Percentiles rank a stretch among this genome's conserved stretches.
These are phyloP conservation scores for Formica exsecta DNA, from an alignment of 1,140 invertebrate species.

Conservation along the genomic window DNA sequence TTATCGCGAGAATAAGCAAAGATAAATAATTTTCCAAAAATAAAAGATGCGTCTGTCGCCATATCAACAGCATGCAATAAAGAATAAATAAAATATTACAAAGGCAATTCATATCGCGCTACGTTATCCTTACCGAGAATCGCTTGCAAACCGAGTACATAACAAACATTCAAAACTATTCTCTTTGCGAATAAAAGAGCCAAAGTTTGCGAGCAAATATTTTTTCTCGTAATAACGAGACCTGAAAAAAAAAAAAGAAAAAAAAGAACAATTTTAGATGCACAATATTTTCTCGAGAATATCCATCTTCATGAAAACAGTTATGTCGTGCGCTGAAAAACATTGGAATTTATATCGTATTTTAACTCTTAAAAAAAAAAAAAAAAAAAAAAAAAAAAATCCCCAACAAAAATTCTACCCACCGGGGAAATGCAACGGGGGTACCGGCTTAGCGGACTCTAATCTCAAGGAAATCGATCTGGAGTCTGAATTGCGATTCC, in stretches of 20 bases:
- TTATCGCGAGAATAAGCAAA: neutral
- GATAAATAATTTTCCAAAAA: neutral
- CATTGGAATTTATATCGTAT: slow-evolving; percentile 52
- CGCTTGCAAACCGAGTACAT: neutral
- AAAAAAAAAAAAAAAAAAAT: slow-evolving; percentile 61
- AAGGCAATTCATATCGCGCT: slow-evolving; percentile 14
- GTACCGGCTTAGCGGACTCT: slow-evolving; percentile 41
- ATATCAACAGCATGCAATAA: neutral
- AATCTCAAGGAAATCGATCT: slow-evolving; percentile 71
- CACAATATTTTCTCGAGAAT: neutral
- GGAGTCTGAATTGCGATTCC: slow-evolving; percentile 32
- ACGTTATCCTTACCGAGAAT: slow-evolving; percentile 3
- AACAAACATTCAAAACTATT: neutral
- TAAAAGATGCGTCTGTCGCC: neutral
- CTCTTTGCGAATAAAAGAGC: neutral
- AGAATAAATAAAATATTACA: neutral
- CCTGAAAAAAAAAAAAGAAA: neutral
- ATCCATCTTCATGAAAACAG: slow-evolving; percentile 20
- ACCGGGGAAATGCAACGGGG: slow-evolving; percentile 47
- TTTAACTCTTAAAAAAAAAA: slow-evolving; percentile 39
- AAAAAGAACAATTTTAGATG: neutral
- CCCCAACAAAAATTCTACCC: too few relatives aligned
- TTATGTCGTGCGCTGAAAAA: slow-evolving; percentile 48
- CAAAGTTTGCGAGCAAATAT: neutral
- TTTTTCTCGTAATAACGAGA: slow-evolving; percentile 3